phyloP scores from a whole-genome alignment of 2,797 vertebrate species.

The Rhinoraja longicauda region DNA sequence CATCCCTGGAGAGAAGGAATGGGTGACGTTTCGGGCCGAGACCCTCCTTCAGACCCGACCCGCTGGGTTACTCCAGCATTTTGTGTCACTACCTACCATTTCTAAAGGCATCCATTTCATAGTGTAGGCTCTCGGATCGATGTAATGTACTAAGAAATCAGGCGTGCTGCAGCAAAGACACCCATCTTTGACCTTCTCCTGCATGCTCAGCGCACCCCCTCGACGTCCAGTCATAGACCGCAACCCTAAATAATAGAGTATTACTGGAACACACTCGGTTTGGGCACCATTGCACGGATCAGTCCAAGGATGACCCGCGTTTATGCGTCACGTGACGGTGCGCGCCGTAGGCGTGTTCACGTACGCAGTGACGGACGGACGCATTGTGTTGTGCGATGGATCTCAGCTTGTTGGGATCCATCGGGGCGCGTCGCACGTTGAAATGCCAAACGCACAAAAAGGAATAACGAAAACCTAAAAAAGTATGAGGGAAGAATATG shows the following conservation, averaged over 20 bases:
- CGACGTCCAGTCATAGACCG: not conserved
- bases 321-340: not conserved
- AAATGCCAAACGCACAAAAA: too few relatives aligned
- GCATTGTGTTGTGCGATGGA: not conserved
- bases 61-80: too few relatives aligned
- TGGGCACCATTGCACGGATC: not conserved
- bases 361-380: not conserved
- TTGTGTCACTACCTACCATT: too few relatives aligned
- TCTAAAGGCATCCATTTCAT: conserved; percentile 67
- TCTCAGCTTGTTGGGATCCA: not conserved
- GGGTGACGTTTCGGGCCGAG: too few relatives aligned
- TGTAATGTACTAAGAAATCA: conserved; percentile 60
- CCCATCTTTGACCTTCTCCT: conserved; percentile 62
- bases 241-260: not conserved
- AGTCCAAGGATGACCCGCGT: not conserved
- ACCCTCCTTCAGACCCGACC: too few relatives aligned
- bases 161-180: conserved; percentile 66
- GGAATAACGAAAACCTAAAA: not conserved
- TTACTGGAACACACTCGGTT: conserved; percentile 22
- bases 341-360: not conserved
- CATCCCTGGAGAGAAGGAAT: too few relatives aligned
- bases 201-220: conserved; percentile 53
- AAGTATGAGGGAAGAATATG: not conserved
- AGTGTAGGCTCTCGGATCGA: conserved; percentile 57
- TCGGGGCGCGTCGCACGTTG: not conserved